Evolutionary conservation across 1,140 invertebrate genomes (phyloP).

Genomic region (Euwallacea fornicatus): DNA sequence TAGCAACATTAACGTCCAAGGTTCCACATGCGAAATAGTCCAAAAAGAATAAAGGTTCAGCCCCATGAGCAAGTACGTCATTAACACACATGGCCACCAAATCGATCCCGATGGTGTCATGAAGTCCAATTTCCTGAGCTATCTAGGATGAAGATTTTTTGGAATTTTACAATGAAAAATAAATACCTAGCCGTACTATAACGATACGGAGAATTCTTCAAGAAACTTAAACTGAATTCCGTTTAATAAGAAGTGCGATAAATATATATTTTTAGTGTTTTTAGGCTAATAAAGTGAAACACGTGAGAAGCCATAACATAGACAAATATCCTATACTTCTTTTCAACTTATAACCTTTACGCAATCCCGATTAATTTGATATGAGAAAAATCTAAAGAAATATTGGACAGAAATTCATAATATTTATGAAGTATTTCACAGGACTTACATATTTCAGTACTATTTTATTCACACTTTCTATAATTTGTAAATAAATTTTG

Average conservation of each 20-base stretch:
- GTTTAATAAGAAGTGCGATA: neutral
- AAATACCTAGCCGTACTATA: too few species aligned
- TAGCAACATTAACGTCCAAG: slow-evolving; percentile 75
- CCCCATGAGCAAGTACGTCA: slow-evolving; percentile 92
- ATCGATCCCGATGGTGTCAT: slow-evolving; percentile 89
- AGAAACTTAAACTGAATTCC: too few species aligned
- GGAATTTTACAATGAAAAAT: neutral
- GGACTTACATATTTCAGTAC: too few species aligned
- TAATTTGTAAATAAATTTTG: neutral
- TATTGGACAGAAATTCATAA: too few species aligned
- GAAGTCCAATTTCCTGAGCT: slow-evolving; percentile 76
- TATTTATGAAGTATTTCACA: neutral
- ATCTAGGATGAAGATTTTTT: slow-evolving; percentile 60
- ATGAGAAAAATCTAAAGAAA: too few species aligned
- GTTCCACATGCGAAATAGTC: slow-evolving; percentile 95
- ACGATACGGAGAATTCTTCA: too few species aligned
- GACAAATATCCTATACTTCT: too few species aligned
- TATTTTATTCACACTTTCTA: neutral
- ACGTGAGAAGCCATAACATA: too few species aligned
- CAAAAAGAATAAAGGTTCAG: slow-evolving; percentile 92
- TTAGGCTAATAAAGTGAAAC: too few species aligned
- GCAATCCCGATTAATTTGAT: too few species aligned
- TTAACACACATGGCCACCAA: slow-evolving; percentile 98
- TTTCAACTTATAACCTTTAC: too few species aligned
- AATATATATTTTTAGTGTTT: neutral